phyloP scores from a whole-genome alignment of 2,113 vertebrate species.

The Periophthalmodon schlosseri region DNA sequence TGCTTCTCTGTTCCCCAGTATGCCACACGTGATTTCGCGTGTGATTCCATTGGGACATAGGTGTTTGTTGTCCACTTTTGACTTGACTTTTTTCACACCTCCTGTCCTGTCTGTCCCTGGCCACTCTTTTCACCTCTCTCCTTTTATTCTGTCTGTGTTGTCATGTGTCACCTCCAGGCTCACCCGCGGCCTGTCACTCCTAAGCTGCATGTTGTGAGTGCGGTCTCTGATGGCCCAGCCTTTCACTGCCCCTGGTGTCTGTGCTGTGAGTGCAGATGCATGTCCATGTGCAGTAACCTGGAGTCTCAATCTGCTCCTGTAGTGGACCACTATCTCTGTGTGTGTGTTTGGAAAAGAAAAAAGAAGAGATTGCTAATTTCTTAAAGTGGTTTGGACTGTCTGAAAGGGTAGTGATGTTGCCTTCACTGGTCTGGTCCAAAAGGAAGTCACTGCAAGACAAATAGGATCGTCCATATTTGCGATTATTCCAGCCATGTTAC shows the following conservation, averaged over 20 bases:
- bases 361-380: constrained; percentile 50
- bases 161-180: constrained; percentile 24
- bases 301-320: constrained; percentile 20
- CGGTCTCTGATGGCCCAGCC: constrained; percentile 47
- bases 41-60: constrained; percentile 21
- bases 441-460: constrained; percentile 38
- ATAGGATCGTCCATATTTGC: not conserved
- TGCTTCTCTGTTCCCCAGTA: not conserved
- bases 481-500: no score
- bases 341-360: constrained; percentile 29
- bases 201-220: constrained; percentile 34
- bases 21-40: constrained; percentile 40
- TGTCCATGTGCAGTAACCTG: constrained; percentile 25
- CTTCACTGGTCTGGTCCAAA: constrained; percentile 48
- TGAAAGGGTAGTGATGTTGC: constrained; percentile 52
- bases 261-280: constrained; percentile 36
- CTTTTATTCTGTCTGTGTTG: constrained; percentile 3
- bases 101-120: not conserved
- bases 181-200: constrained; percentile 20
- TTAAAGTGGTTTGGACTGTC: constrained; percentile 62
- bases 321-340: constrained; percentile 19
- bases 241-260: constrained; percentile 33
- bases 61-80: constrained; percentile 14
- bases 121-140: constrained; percentile 5
- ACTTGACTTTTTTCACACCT: constrained; percentile 18